Evolutionary conservation across 2,113 vertebrate genomes (phyloP).

Genomic region (Dinomys branickii): DNA sequence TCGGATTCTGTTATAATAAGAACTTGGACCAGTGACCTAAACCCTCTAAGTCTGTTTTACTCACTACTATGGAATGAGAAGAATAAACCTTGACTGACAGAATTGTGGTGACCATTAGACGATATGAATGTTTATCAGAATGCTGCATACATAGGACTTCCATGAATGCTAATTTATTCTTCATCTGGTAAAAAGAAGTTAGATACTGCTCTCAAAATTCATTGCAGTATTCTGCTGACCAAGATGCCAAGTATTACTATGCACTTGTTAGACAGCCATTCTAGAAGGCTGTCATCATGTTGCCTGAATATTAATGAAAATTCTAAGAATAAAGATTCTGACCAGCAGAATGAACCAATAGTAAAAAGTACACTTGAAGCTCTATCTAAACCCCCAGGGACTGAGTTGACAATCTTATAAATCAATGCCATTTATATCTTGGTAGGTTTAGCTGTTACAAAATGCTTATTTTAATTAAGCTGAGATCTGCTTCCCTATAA

Average conservation of each 20-base stretch:
- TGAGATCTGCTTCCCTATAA: background rate
- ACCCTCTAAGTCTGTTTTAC: background rate
- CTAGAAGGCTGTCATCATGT: background rate
- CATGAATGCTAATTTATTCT: slow-evolving; percentile 33
- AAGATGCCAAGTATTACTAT: background rate
- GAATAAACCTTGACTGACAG: background rate
- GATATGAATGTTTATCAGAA: background rate
- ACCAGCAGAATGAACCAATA: background rate
- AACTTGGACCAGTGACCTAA: background rate
- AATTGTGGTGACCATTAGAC: background rate
- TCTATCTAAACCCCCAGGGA: background rate
- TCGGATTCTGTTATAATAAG: background rate
- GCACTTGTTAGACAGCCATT: background rate
- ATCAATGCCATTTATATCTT: background rate
- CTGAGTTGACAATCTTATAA: background rate
- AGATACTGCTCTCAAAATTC: slow-evolving; percentile 3
- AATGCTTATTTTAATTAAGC: slow-evolving; percentile 22
- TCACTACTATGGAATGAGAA: background rate
- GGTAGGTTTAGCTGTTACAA: slow-evolving; percentile 1
- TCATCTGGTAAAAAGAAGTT: background rate
- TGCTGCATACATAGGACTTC: background rate
- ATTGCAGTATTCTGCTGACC: background rate
- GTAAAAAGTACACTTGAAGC: background rate
- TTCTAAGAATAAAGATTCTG: background rate
- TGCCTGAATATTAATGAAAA: background rate